Percentiles rank a stretch among this genome's conserved stretches.
Conservation (phyloP, 2,888 invertebrate genomes). For the Neoscelio sp. region DNA sequence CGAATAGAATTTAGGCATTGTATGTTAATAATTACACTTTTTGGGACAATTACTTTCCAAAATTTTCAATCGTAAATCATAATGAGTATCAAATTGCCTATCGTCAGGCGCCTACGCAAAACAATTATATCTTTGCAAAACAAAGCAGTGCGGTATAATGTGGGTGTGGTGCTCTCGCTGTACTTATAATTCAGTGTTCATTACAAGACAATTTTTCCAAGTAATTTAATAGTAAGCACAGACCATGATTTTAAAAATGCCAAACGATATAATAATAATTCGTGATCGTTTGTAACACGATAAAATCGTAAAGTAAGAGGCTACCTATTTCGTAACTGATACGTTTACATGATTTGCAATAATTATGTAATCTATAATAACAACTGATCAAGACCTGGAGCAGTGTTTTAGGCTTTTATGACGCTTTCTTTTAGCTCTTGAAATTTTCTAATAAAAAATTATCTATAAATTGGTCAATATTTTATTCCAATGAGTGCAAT, state of each 20-base stretch:
- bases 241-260: conserved; percentile 11
- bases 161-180: conserved; percentile 46
- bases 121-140: conserved; percentile 57
- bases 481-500: too few relatives aligned
- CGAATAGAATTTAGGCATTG: too few relatives aligned
- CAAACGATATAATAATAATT: conserved; percentile 25
- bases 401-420: too few relatives aligned
- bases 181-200: conserved; percentile 55
- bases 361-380: too few relatives aligned
- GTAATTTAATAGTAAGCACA: conserved; percentile 46
- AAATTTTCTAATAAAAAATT: too few relatives aligned
- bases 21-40: too few relatives aligned
- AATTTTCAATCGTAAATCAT: conserved; percentile 17
- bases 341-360: too few relatives aligned
- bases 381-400: too few relatives aligned
- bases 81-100: conserved; percentile 38
- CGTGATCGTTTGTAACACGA: too few relatives aligned
- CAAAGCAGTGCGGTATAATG: conserved; percentile 55
- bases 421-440: too few relatives aligned
- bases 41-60: not conserved
- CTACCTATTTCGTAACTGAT: too few relatives aligned
- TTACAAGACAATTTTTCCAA: conserved; percentile 56
- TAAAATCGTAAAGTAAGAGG: not conserved
- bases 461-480: too few relatives aligned
- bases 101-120: conserved; percentile 49